Evolutionary conservation across 2,113 vertebrate species (phyloP).

Genomic region (Accipiter virgatus): DNA sequence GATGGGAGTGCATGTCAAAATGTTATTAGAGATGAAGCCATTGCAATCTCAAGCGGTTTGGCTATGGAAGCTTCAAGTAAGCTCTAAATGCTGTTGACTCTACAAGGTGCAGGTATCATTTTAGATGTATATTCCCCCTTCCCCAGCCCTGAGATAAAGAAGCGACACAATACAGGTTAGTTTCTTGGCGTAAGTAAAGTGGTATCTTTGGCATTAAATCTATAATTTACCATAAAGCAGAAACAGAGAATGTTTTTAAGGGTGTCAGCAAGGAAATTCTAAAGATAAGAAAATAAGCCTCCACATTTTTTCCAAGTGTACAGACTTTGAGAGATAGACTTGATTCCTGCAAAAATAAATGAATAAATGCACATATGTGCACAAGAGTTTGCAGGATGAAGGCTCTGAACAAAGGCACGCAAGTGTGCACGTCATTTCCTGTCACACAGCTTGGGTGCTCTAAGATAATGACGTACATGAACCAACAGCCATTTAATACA

Average conservation of each 20-base stretch:
- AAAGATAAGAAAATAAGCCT: not conserved
- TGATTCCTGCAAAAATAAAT: not conserved
- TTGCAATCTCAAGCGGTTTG: constrained; percentile 35
- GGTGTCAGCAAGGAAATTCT: not conserved
- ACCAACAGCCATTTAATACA: constrained; percentile 49
- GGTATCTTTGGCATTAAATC: constrained; percentile 52
- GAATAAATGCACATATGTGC: not conserved
- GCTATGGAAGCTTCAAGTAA: constrained; percentile 19
- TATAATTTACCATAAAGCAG: not conserved
- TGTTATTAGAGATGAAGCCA: constrained; percentile 48
- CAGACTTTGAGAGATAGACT: not conserved
- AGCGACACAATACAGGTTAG: constrained; percentile 6
- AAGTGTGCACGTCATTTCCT: constrained; percentile 15
- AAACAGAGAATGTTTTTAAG: not conserved
- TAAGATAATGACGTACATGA: constrained; percentile 11
- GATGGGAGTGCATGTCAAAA: constrained; percentile 21
- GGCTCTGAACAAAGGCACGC: not conserved
- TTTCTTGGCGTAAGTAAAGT: constrained; percentile 49
- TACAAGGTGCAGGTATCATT: constrained; percentile 4
- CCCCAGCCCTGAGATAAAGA: not conserved
- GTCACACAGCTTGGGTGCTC: not conserved
- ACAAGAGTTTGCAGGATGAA: not conserved
- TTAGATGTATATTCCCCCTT: not conserved
- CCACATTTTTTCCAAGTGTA: not conserved
- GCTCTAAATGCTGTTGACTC: constrained; percentile 58